Evolutionary conservation across 2,888 invertebrate species (phyloP), one percentile per base, ranked within the genome.

Genomic region (Nowickia ferox): DNA sequence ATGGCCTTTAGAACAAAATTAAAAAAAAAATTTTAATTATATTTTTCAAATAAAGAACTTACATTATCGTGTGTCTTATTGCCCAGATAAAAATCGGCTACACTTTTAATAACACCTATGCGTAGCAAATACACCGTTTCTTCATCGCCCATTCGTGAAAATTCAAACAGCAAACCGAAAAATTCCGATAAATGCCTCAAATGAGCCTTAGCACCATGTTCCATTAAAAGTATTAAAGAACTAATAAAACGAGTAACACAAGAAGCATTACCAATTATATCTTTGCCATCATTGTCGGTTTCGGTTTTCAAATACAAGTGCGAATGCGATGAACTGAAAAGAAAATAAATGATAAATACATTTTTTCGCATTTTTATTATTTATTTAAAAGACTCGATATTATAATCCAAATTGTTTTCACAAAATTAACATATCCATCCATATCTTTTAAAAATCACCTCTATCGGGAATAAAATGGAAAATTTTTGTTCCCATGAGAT

Each of bases 111-210:
- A 48, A 98, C 97, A 90, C 97, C 97, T 79, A 97, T 96, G 40
- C 96, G 95, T 87, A 98, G 94, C 89, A 98, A 94, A 93, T 98
- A 98, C 91, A 96, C 95, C 42, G 97, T 96, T 92, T 98, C 98
- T 89, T 97, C 97, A 87, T 98, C 98, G 0, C 98, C 98, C 97
- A 98, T 97, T 92, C 98, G 96, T 88, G 98, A 97, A 93, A 98
- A 98, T 92, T 98, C 98, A 91, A 97, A 96, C 86, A 98, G 93
- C 89, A 98, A 95, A 53, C 97, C 96, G 92, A 98, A 98, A 93
- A 98, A 98, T 92, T 98, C 98, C 0, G 97, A 97, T 87, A 98
- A 93, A 92, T 98, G 97, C 84, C 97, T 96, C 85, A 97, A 92
- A 92, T 97, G 97, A 42, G 96, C 96, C 88, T 97, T 96, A 51